Conservation (phyloP, 2,797 vertebrate genomes). For the Anguilla anguilla region DNA sequence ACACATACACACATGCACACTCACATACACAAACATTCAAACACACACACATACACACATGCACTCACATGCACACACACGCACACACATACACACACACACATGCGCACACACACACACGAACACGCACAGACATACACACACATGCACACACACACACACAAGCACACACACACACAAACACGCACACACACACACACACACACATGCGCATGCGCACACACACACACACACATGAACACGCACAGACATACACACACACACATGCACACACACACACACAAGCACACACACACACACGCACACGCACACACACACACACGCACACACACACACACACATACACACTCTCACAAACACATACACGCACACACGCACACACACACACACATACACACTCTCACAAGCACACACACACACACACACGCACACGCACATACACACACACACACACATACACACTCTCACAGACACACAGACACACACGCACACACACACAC, state of each 20-base stretch:
- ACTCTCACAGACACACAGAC: neutral
- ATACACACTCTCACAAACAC: too few species aligned
- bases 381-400: too few species aligned
- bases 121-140: neutral
- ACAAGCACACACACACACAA: neutral
- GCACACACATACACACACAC: neutral
- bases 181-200: slow-evolving; percentile 60
- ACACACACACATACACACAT: neutral
- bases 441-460: neutral
- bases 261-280: neutral
- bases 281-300: too few species aligned
- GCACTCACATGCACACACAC: neutral
- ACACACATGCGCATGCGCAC: too few species aligned
- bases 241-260: neutral
- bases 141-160: neutral
- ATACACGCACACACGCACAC: too few species aligned
- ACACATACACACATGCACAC: neutral
- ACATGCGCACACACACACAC: neutral
- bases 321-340: too few species aligned
- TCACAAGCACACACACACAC: neutral
- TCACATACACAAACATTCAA: neutral
- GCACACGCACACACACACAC: too few species aligned
- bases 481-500: neutral
- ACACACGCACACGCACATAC: neutral
- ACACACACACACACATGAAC: neutral